Evolutionary conservation across 2,797 vertebrate genomes (phyloP).

Genomic region (Pagetopsis macropterus): DNA sequence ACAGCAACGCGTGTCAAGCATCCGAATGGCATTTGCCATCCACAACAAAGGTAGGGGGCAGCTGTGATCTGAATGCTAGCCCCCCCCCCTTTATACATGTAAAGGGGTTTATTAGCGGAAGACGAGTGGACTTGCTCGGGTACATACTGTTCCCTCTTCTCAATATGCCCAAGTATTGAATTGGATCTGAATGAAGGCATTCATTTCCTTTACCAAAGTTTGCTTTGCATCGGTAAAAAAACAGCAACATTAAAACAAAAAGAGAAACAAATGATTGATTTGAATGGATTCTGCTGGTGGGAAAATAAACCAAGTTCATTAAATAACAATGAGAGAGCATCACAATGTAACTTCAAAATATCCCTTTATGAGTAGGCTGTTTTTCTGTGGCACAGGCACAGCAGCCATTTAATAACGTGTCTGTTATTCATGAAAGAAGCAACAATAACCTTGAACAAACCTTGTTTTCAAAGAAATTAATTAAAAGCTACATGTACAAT

Average conservation of each 20-base stretch:
- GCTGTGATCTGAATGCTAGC: constrained; percentile 70
- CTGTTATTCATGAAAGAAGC: constrained; percentile 55
- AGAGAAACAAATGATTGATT: constrained; percentile 64
- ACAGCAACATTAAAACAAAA: constrained; percentile 1
- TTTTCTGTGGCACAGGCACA: constrained; percentile 49
- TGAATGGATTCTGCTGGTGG: constrained; percentile 71
- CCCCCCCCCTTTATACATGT: constrained; percentile 32
- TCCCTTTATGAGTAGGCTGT: constrained; percentile 58
- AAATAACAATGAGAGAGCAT: constrained; percentile 73
- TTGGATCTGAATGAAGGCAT: constrained; percentile 44
- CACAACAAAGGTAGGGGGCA: constrained; percentile 73
- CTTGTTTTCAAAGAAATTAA: constrained; percentile 59
- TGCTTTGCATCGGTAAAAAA: constrained; percentile 35
- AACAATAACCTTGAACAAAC: constrained; percentile 62
- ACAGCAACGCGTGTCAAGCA: constrained; percentile 74
- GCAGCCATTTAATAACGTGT: constrained; percentile 64
- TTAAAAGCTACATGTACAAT: constrained; percentile 43
- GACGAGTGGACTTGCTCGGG: constrained; percentile 29
- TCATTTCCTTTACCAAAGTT: constrained; percentile 45
- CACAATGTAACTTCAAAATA: constrained; percentile 71
- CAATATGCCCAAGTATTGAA: constrained; percentile 51
- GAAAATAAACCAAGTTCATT: constrained; percentile 67
- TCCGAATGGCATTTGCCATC: constrained; percentile 72
- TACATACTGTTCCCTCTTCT: constrained; percentile 25
- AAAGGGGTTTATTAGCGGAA: constrained; percentile 38